Conservation (phyloP, 2,113 vertebrate species). For the Pseudorhombus dupliciocellatus region DNA sequence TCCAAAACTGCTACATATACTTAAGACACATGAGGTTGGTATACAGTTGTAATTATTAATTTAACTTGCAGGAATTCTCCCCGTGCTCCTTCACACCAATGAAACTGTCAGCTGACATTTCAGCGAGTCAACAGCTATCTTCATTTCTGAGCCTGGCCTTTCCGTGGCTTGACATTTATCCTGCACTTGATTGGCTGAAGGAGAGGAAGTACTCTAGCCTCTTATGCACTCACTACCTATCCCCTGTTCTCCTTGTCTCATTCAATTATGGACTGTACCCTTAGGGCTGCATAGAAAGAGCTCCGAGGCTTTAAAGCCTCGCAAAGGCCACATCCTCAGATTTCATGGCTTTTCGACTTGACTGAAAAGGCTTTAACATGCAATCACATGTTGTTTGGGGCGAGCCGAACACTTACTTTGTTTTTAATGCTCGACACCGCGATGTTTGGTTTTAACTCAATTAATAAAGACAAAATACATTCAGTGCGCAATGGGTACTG, state of each 20-base stretch:
- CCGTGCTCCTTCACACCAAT: background rate
- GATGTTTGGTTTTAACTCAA: conserved; percentile 54
- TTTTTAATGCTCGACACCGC: conserved; percentile 8
- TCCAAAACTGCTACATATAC: background rate
- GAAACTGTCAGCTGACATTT: conserved; percentile 55
- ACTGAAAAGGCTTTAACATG: background rate
- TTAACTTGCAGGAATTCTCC: background rate
- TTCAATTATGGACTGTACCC: conserved; percentile 61
- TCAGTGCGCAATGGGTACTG: conserved; percentile 45
- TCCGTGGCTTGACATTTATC: conserved; percentile 70
- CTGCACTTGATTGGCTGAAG: conserved; percentile 50
- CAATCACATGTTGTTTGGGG: conserved; percentile 7
- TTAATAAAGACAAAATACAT: conserved; percentile 23
- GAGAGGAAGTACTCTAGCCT: conserved; percentile 46
- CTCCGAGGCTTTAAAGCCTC: conserved; percentile 45
- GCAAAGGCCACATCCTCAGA: conserved; percentile 46
- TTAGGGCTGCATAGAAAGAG: conserved; percentile 22
- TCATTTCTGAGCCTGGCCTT: conserved; percentile 57
- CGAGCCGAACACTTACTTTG: too few species aligned
- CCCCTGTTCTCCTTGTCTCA: conserved; percentile 62
- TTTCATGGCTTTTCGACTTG: conserved; percentile 25
- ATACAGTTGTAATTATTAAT: background rate
- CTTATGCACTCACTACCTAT: conserved; percentile 39
- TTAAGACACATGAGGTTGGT: background rate
- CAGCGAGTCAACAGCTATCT: conserved; percentile 38